Conservation (phyloP, 2,888 invertebrate genomes). For the Pristionchus japonicus region DNA sequence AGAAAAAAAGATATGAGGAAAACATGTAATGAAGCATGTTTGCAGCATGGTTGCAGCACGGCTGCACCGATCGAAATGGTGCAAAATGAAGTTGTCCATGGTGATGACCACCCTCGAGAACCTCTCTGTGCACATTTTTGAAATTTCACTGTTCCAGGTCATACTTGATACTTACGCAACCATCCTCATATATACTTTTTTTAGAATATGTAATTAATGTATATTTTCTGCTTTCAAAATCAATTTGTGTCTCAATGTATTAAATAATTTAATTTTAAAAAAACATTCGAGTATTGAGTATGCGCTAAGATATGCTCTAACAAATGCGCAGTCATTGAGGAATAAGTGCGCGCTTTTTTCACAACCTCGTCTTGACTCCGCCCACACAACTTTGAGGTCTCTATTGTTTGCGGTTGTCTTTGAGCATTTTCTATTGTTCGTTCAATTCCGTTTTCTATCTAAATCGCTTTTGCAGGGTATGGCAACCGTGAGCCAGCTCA, state of each 20-base stretch:
- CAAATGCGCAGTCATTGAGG: neutral
- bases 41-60: too few species aligned
- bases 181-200: too few species aligned
- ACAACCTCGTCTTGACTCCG: too few species aligned
- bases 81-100: too few species aligned
- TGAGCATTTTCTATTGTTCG: neutral
- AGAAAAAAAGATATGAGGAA: too few species aligned
- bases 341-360: neutral
- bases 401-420: neutral
- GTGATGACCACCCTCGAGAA: too few species aligned
- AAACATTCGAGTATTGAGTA: neutral
- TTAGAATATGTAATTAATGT: too few species aligned
- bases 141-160: too few species aligned
- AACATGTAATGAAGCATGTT: too few species aligned
- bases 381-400: neutral
- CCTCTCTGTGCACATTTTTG: too few species aligned
- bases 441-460: neutral
- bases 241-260: neutral
- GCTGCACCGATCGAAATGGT: too few species aligned
- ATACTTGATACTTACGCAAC: too few species aligned
- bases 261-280: neutral
- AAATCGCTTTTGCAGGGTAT: neutral
- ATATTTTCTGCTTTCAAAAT: neutral
- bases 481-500: conserved; percentile 10
- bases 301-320: neutral